Evolutionary conservation across 2,113 vertebrate genomes (phyloP).

Genomic region (Recurvirostra avosetta): DNA sequence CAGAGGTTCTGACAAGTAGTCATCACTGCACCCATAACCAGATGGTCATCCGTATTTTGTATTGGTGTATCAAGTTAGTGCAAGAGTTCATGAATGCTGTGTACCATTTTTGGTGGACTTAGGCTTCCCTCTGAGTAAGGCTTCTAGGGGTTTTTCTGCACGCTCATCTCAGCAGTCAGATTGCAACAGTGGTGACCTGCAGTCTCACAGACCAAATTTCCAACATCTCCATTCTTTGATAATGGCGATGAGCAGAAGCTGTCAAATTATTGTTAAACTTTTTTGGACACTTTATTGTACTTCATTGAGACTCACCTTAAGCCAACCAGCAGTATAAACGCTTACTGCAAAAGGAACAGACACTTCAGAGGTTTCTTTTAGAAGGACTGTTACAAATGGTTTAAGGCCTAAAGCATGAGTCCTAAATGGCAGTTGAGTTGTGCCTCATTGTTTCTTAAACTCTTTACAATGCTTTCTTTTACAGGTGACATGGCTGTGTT

Average conservation of each 20-base stretch:
- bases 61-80: background rate
- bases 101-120: background rate
- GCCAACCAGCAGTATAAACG: background rate
- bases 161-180: background rate
- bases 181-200: background rate
- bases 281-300: background rate
- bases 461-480: conserved; percentile 72
- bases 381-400: conserved; percentile 73
- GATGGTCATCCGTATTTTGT: background rate
- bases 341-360: conserved; percentile 25
- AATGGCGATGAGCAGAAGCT: background rate
- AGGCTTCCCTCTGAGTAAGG: background rate
- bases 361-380: conserved; percentile 62
- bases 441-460: conserved; percentile 77
- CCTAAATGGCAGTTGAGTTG: conserved; percentile 73
- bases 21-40: background rate
- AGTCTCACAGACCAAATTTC: background rate
- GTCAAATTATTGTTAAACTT: background rate
- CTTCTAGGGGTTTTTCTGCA: background rate
- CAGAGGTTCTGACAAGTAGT: background rate
- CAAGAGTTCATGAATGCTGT: background rate
- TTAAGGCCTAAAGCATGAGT: conserved; percentile 82
- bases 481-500: conserved; percentile 78
- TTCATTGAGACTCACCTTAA: conserved; percentile 3
- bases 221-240: background rate